Base-by-base conservation (phyloP, 2,113 vertebrate genomes). In the Zootoca vivipara region DNA sequence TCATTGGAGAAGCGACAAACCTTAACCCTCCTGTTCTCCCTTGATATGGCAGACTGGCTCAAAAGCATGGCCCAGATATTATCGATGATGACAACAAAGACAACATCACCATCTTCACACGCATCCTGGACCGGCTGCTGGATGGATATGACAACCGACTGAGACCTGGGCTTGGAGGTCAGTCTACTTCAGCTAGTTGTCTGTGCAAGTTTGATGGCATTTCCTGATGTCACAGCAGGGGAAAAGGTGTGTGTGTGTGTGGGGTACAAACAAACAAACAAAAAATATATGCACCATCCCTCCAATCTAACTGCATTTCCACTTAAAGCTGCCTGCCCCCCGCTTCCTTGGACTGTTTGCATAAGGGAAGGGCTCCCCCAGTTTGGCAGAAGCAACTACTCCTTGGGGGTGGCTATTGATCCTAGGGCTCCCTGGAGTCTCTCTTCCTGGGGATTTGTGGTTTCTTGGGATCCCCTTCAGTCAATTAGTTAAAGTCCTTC, bases 81-180 rank as follows among this genome's bases (percentile, higher is more conserved):
- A 95, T 96, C 0, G 98, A 99, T 79, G 99, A 99, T 70, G 98
- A 99, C 94, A 98, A 98, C 92, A 99, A 97, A 82, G 99, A 99
- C 93, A 99, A 99, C 95, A 99, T 99, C 96, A 99, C 99, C 86
- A 99, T 99, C 91, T 99, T 99, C 92, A 99, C 99, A 10, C 96
- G 98, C 86, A 99, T 99, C 94, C 95, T 99, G 72, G 99, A 99
- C 96, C 95, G 99, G 89, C 98, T 99, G 92, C 77, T 99, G 94
- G 99, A 99, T 78, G 99, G 99, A 52, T 99, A 99, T 2, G 99
- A 99, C 96, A 99, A 99, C 96, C 96, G 99, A 81, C 97, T 99
- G 87, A 96, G 99, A 89, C 99, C 99, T 0, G 99, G 99, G 3
- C 97, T 97, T 13, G 97, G 97, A 96, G 97, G 97, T 97, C 83